Evolutionary conservation across 2,113 vertebrate species (phyloP).

Genomic region (Acanthisitta chloris): DNA sequence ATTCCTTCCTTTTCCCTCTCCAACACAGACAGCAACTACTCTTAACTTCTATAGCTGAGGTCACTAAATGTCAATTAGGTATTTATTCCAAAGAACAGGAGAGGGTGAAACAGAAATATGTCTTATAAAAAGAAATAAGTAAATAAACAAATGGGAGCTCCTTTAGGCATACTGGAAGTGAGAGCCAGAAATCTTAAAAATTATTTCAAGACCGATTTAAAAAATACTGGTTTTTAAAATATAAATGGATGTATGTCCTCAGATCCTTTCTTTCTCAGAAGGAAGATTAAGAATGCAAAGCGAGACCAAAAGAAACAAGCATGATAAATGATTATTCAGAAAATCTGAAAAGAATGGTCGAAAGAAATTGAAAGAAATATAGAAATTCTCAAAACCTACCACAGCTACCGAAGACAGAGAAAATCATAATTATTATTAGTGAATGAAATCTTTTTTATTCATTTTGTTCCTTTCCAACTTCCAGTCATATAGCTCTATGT

Average conservation of each 20-base stretch:
- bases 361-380: background rate
- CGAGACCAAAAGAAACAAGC: background rate
- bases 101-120: background rate
- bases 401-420: background rate
- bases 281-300: background rate
- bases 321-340: background rate
- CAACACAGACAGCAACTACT: background rate
- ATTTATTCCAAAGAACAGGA: background rate
- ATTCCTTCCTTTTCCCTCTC: background rate
- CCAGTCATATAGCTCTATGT: background rate
- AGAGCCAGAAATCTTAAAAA: background rate
- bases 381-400: background rate
- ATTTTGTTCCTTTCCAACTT: background rate
- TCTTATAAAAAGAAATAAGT: background rate
- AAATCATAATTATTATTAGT: background rate
- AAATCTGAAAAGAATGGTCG: background rate
- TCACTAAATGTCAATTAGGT: background rate
- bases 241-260: background rate
- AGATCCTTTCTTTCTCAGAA: background rate
- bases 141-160: background rate
- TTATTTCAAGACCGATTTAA: background rate
- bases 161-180: background rate
- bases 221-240: background rate
- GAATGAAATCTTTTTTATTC: background rate
- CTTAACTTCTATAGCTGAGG: background rate